Conservation (phyloP, 2,888 invertebrate species). For the Melanostoma mellinum region DNA sequence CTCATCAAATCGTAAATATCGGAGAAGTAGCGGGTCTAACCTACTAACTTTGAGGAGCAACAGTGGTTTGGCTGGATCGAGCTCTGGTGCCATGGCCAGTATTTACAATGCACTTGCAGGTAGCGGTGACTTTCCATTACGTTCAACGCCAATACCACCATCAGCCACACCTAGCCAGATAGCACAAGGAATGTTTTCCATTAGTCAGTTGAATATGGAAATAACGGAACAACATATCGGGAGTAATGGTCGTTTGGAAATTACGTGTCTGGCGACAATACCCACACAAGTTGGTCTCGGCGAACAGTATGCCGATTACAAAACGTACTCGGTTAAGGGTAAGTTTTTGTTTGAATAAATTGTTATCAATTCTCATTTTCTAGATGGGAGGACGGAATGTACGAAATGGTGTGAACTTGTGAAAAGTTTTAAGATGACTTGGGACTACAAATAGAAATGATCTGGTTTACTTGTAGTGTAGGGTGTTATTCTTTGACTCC, state of each 20-base stretch:
- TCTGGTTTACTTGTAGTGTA: too few relatives aligned
- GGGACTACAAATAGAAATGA: too few relatives aligned
- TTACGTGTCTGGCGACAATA: slow-evolving; percentile 90
- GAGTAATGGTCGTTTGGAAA: slow-evolving; percentile 87
- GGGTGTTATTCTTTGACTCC: too few relatives aligned
- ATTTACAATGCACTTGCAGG: slow-evolving; percentile 62
- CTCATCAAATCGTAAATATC: slow-evolving; percentile 80
- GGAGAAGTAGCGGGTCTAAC: slow-evolving; percentile 74
- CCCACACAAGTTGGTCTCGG: slow-evolving; percentile 88
- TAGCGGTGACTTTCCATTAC: slow-evolving; percentile 37
- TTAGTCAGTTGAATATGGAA: slow-evolving; percentile 88
- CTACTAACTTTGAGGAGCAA: slow-evolving; percentile 73
- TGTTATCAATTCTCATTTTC: neutral
- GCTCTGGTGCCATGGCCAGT: slow-evolving; percentile 75
- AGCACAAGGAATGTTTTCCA: slow-evolving; percentile 82
- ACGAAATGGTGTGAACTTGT: too few relatives aligned
- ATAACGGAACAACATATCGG: slow-evolving; percentile 88
- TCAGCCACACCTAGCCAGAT: slow-evolving; percentile 76
- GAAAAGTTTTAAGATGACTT: slow-evolving; percentile 54
- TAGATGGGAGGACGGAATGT: neutral
- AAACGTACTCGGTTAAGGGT: slow-evolving; percentile 89
- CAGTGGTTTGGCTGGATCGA: slow-evolving; percentile 79
- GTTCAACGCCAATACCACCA: slow-evolving; percentile 48
- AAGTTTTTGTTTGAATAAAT: slow-evolving; percentile 78
- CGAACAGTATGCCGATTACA: slow-evolving; percentile 89